A percentile compares a stretch with the other conserved stretches of the same genome.
Conservation (phyloP, 2,888 invertebrate genomes). For the Aquatica leii region DNA sequence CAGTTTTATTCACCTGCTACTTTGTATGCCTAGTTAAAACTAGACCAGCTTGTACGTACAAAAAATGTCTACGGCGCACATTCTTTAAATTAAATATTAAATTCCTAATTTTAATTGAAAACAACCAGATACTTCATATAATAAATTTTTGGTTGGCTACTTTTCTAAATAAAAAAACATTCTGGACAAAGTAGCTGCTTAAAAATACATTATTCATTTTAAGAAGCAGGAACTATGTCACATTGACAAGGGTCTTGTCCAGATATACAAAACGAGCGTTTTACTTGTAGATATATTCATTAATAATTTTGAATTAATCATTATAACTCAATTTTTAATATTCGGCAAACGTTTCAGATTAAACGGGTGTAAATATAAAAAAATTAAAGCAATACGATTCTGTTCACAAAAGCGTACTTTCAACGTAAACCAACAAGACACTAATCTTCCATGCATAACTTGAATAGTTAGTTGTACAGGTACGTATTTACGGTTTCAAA, state of each 20-base stretch:
- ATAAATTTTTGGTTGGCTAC: slow-evolving; percentile 13
- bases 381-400: slow-evolving; percentile 20
- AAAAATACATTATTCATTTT: slow-evolving; percentile 36
- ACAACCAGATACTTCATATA: slow-evolving; percentile 20
- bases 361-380: slow-evolving; percentile 27
- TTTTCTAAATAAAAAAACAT: slow-evolving; percentile 18
- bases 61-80: slow-evolving; percentile 19
- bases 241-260: slow-evolving; percentile 31
- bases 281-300: slow-evolving; percentile 32
- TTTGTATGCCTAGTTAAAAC: slow-evolving; percentile 44
- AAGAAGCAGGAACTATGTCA: slow-evolving; percentile 30
- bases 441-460: slow-evolving; percentile 23
- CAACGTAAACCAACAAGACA: slow-evolving; percentile 24
- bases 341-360: slow-evolving; percentile 22
- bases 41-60: slow-evolving; percentile 22
- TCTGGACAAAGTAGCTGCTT: slow-evolving; percentile 20
- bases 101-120: slow-evolving; percentile 28
- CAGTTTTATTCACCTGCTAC: slow-evolving; percentile 41
- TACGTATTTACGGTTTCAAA: slow-evolving; percentile 9
- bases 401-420: slow-evolving; percentile 28
- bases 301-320: slow-evolving; percentile 33
- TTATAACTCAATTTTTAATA: slow-evolving; percentile 34
- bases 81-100: slow-evolving; percentile 29
- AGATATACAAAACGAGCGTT: slow-evolving; percentile 22
- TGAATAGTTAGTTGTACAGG: slow-evolving; percentile 14